Percentiles rank a stretch among this genome's conserved stretches.
Evolutionary conservation across 35 echinoderm and acorn worm genomes (phyloP).

Genomic region (Apostichopus japonicus): DNA sequence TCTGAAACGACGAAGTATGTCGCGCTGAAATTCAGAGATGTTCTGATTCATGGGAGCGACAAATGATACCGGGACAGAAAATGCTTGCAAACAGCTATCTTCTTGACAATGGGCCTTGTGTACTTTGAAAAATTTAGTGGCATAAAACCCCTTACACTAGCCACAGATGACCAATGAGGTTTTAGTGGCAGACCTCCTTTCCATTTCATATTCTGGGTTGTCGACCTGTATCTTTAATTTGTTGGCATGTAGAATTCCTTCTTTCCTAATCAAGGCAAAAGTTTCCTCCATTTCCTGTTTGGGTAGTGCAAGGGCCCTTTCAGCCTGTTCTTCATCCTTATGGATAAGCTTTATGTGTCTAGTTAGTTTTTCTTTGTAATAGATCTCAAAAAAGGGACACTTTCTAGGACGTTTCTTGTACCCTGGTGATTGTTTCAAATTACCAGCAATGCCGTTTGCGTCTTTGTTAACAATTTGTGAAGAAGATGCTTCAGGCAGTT

Average conservation of each 20-base stretch:
- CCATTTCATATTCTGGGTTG: neutral
- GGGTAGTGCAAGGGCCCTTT: constrained; percentile 42
- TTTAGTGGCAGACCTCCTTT: constrained; percentile 20
- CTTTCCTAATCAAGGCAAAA: constrained; percentile 44
- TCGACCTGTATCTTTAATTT: neutral
- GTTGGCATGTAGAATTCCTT: neutral
- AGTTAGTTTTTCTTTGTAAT: constrained; percentile 16
- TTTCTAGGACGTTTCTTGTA: neutral
- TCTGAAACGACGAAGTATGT: constrained; percentile 28
- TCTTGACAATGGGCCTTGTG: constrained; percentile 35
- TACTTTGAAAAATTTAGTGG: constrained; percentile 11
- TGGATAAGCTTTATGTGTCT: constrained; percentile 54
- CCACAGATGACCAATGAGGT: constrained; percentile 45
- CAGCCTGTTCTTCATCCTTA: constrained; percentile 29
- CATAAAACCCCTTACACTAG: constrained; percentile 50
- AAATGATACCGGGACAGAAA: neutral
- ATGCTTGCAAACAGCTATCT: neutral
- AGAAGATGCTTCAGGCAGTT: too few relatives aligned
- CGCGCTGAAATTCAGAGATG: neutral
- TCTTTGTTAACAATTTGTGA: too few relatives aligned
- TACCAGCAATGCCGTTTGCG: too few relatives aligned
- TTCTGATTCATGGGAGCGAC: neutral
- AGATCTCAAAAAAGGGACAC: neutral
- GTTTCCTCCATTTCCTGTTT: constrained; percentile 12
- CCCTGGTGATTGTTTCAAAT: too few relatives aligned